Conservation (phyloP, 2,113 vertebrate genomes). For the Microtus ochrogaster region DNA sequence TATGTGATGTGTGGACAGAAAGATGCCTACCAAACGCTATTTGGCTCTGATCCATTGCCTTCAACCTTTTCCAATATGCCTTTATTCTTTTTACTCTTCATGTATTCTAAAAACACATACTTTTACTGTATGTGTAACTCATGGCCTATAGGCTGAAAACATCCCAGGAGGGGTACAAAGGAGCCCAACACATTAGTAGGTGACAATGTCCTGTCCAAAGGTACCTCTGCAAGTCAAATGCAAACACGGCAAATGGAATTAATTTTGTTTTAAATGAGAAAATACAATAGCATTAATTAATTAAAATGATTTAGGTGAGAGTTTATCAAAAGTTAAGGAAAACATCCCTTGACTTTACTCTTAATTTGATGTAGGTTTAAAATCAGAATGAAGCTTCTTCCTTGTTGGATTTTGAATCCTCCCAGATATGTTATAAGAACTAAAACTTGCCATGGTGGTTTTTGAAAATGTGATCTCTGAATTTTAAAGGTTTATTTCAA, state of each 20-base stretch:
- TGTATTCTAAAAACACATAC: not conserved
- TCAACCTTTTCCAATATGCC: not conserved
- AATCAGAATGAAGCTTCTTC: not conserved
- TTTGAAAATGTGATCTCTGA: slow-evolving; percentile 68
- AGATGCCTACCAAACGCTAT: not conserved
- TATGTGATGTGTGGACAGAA: not conserved
- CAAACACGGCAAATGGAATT: not conserved
- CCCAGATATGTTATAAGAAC: slow-evolving; percentile 49
- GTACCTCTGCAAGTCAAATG: not conserved
- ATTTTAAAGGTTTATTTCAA: slow-evolving; percentile 78
- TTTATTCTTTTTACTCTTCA: not conserved
- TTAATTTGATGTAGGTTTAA: not conserved
- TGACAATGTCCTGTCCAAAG: not conserved
- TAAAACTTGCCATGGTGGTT: slow-evolving; percentile 47
- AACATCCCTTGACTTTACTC: not conserved
- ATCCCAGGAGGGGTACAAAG: not conserved
- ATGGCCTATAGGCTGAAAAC: too few relatives aligned
- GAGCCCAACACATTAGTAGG: not conserved
- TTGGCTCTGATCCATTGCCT: not conserved
- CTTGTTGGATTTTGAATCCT: slow-evolving; percentile 20
- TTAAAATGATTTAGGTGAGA: not conserved
- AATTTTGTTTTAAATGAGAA: not conserved
- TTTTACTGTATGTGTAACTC: not conserved
- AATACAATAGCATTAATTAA: not conserved
- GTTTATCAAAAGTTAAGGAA: not conserved